Percentiles rank a stretch among this genome's conserved stretches.
Conservation (phyloP, 1,140 invertebrate genomes). For the Arctopsyche grandis region DNA sequence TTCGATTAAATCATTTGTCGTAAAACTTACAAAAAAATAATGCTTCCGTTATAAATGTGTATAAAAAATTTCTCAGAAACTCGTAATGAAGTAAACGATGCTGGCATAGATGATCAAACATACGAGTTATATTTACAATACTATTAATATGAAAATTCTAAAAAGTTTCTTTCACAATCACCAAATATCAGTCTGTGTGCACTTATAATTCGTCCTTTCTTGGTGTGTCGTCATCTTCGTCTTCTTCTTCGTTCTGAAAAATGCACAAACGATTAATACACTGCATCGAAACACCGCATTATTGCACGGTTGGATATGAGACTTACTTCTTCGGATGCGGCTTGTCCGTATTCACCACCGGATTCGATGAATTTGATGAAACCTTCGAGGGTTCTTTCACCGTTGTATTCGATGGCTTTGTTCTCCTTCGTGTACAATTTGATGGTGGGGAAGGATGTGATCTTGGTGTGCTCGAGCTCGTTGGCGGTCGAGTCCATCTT, state of each 20-base stretch:
- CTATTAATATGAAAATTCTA: conserved; percentile 31
- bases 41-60: too few relatives aligned
- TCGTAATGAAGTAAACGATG: neutral
- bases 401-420: conserved; percentile 94
- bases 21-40: neutral
- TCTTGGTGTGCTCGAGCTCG: conserved; percentile 94
- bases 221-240: conserved; percentile 74
- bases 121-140: conserved; percentile 30
- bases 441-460: conserved; percentile 96
- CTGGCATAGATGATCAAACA: neutral
- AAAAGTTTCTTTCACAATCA: conserved; percentile 24
- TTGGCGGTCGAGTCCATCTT: conserved; percentile 99
- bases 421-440: conserved; percentile 96
- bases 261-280: conserved; percentile 28
- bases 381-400: conserved; percentile 93
- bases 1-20: neutral
- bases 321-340: conserved; percentile 72
- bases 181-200: conserved; percentile 1
- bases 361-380: conserved; percentile 92
- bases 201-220: conserved; percentile 76
- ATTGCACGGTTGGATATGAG: conserved; percentile 3
- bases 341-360: conserved; percentile 74
- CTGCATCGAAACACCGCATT: conserved; percentile 19
- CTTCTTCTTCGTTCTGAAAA: conserved; percentile 69
- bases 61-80: neutral